These are phyloP conservation scores for Camponotus floridanus DNA, from an alignment of 1,140 invertebrate species.

Conservation along the genomic window DNA sequence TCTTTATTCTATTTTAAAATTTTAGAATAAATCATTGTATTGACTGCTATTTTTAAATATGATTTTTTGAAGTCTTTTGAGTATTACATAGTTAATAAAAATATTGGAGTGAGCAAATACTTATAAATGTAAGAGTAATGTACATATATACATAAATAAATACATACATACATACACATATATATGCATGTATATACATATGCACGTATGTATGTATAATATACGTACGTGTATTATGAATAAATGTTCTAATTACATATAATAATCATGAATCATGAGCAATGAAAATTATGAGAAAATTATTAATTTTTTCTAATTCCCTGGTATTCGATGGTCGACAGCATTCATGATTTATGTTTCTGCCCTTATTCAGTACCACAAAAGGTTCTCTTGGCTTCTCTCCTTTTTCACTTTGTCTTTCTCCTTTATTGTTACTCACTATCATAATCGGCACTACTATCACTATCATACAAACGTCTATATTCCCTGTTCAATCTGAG, in stretches of 20 bases:
- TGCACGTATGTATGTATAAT: too few species aligned
- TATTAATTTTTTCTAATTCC: constrained; percentile 12
- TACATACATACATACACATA: too few species aligned
- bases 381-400: constrained; percentile 6
- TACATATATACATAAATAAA: too few species aligned
- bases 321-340: neutral
- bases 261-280: neutral
- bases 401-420: constrained; percentile 25
- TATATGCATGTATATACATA: too few species aligned
- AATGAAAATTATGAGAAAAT: neutral
- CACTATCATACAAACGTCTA: constrained; percentile 28
- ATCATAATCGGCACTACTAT: neutral
- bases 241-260: neutral
- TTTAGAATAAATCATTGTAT: too few species aligned
- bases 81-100: too few species aligned
- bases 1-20: too few species aligned
- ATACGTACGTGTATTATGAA: too few species aligned
- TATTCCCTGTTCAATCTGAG: constrained; percentile 61
- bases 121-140: too few species aligned
- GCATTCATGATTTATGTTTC: constrained; percentile 18
- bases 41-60: too few species aligned
- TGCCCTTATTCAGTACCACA: constrained; percentile 10
- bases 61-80: too few species aligned
- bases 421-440: constrained; percentile 25
- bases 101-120: too few species aligned